Percentiles rank a stretch among this genome's conserved stretches.
phyloP scores from a whole-genome alignment of 2,797 vertebrate genomes.

The Squalus acanthias region DNA sequence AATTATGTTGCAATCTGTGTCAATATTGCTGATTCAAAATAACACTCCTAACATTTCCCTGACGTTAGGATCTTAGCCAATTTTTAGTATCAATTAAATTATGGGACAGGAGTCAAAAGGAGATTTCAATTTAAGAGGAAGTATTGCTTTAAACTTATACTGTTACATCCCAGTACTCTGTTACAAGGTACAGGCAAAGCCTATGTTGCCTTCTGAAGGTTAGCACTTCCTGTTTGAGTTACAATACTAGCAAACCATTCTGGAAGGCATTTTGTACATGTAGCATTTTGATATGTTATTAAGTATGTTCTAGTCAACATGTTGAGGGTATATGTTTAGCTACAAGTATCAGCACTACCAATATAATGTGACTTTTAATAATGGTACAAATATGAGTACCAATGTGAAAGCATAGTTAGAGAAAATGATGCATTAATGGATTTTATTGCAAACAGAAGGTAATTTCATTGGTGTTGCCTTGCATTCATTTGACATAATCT shows the following conservation, averaged over 20 bases:
- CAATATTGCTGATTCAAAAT: neutral
- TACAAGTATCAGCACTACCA: neutral
- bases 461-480: neutral
- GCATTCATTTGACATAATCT: neutral
- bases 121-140: neutral
- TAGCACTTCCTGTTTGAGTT: neutral
- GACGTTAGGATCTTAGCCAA: neutral
- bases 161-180: neutral
- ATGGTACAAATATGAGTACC: neutral
- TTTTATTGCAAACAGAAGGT: neutral
- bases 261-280: neutral
- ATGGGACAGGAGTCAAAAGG: neutral
- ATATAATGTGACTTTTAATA: neutral
- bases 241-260: neutral
- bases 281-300: neutral
- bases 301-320: neutral
- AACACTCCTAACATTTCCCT: neutral
- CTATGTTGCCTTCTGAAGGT: neutral
- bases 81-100: slow-evolving; percentile 3
- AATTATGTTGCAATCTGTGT: neutral
- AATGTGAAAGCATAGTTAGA: neutral
- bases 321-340: neutral
- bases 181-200: neutral
- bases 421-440: neutral
- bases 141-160: neutral